Conservation (phyloP, 2,888 invertebrate genomes). For the Cephus pygmeus region DNA sequence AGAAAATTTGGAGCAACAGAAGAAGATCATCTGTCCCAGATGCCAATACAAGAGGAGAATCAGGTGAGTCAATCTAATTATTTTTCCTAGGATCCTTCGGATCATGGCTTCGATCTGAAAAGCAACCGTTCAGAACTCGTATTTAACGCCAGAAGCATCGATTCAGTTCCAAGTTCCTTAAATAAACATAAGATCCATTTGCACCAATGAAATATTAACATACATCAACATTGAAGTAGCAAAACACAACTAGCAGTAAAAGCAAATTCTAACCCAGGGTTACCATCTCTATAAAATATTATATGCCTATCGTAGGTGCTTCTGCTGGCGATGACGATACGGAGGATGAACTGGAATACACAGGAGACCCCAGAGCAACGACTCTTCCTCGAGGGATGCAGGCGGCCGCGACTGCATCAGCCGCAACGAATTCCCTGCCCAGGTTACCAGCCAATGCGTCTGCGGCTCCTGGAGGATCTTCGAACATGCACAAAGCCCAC, state of each 20-base stretch:
- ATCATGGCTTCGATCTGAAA: background rate
- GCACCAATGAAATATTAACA: background rate
- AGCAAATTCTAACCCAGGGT: background rate
- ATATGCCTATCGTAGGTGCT: constrained; percentile 63
- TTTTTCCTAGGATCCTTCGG: background rate
- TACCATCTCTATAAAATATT: background rate
- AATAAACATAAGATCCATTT: background rate
- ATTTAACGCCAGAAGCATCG: background rate
- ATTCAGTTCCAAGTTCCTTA: background rate
- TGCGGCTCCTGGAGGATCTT: constrained; percentile 54
- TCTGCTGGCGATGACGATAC: constrained; percentile 64
- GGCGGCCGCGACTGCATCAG: constrained; percentile 64
- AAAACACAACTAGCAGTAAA: background rate
- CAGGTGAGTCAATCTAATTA: constrained; percentile 42
- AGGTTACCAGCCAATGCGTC: constrained; percentile 74
- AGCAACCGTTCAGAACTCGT: background rate
- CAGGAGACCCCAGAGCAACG: constrained; percentile 68
- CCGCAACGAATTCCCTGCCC: constrained; percentile 81
- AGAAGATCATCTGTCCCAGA: constrained; percentile 63
- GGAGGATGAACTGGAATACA: constrained; percentile 55
- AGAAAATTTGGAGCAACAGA: constrained; percentile 63
- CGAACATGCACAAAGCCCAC: constrained; percentile 73
- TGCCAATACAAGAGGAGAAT: constrained; percentile 60
- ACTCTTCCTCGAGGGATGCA: constrained; percentile 76
- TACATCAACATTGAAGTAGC: background rate